Conservation (phyloP, 2,888 invertebrate genomes). For the Incurvaria masculella region DNA sequence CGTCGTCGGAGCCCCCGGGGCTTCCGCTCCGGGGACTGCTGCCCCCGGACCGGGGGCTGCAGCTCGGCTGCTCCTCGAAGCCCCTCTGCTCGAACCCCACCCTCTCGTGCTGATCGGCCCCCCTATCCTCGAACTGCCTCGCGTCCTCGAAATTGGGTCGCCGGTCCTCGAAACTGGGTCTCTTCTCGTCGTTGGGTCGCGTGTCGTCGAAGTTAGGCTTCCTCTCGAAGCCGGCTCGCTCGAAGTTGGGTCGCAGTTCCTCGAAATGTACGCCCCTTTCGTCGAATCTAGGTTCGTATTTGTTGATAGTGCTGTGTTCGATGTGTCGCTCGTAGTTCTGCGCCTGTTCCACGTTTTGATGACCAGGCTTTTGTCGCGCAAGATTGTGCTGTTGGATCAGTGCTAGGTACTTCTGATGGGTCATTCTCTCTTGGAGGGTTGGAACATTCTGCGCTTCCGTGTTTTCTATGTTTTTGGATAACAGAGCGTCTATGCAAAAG, state of each 20-base stretch:
- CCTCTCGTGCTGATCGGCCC: not conserved
- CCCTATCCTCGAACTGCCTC: not conserved
- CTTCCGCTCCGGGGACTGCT: constrained; percentile 37
- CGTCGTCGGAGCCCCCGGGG: constrained; percentile 52
- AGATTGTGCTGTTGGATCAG: constrained; percentile 36
- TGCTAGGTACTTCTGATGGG: constrained; percentile 39
- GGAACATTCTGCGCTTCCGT: constrained; percentile 27
- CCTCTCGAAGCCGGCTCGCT: not conserved
- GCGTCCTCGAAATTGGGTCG: constrained; percentile 5
- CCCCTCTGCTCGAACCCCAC: constrained; percentile 20
- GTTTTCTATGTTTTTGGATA: constrained; percentile 56
- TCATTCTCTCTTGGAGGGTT: constrained; percentile 33
- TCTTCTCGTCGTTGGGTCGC: not conserved
- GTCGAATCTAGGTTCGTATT: constrained; percentile 23
- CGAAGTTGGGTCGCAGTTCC: constrained; percentile 16
- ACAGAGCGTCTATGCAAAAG: constrained; percentile 86
- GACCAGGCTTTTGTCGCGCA: constrained; percentile 34
- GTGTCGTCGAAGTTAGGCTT: not conserved
- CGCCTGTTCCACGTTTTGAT: constrained; percentile 24
- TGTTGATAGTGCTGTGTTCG: constrained; percentile 43
- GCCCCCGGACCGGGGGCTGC: constrained; percentile 23
- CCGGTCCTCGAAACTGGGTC: constrained; percentile 22
- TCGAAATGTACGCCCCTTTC: constrained; percentile 17
- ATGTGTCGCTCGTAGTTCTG: constrained; percentile 48
- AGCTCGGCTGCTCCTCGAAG: constrained; percentile 21